Percentiles rank a stretch among this genome's conserved stretches.
Conservation (phyloP, 2,113 vertebrate species). For the Proteles cristata region DNA sequence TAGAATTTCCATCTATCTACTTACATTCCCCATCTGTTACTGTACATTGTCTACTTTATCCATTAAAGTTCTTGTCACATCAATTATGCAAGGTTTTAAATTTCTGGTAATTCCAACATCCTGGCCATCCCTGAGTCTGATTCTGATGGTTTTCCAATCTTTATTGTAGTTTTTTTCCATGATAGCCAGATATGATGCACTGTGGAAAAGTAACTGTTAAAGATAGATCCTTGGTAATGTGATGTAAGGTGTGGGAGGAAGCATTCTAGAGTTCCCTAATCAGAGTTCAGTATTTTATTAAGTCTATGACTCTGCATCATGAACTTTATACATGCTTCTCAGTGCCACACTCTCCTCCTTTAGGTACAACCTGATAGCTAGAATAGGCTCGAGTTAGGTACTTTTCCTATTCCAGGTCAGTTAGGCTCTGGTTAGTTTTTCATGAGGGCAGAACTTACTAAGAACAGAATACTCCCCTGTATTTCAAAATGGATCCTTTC, state of each 20-base stretch:
- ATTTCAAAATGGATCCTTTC: background rate
- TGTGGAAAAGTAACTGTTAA: background rate
- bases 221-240: background rate
- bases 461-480: background rate
- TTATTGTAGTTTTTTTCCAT: background rate
- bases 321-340: background rate
- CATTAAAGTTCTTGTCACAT: background rate
- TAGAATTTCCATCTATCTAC: background rate
- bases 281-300: background rate
- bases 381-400: background rate
- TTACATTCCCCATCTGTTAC: no score
- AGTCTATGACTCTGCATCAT: background rate
- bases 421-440: background rate
- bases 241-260: background rate
- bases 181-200: background rate
- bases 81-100: background rate
- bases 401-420: background rate
- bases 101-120: background rate
- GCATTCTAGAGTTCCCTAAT: background rate
- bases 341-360: fast-evolving
- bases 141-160: background rate
- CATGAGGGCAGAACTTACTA: background rate
- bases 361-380: background rate
- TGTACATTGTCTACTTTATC: background rate
- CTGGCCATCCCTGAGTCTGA: background rate